These are phyloP conservation scores for Globicephala melas DNA, from an alignment of 2,113 vertebrate species.

Conservation along the genomic window DNA sequence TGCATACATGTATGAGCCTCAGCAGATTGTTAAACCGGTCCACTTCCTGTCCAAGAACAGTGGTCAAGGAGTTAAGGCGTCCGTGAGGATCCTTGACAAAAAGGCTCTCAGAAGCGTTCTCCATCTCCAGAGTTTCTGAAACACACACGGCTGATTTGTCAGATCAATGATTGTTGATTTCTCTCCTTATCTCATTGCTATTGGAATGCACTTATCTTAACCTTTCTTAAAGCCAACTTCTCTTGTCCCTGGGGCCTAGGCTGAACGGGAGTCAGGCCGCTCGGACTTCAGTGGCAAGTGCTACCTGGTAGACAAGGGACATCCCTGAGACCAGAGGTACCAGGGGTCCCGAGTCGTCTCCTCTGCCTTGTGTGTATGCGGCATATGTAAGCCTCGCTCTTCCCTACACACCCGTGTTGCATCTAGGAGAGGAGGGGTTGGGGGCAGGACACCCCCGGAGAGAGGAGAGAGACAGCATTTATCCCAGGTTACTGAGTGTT, in stretches of 20 bases:
- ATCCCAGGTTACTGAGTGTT: background rate
- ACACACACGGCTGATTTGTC: conserved; percentile 49
- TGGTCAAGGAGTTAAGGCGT: conserved; percentile 86
- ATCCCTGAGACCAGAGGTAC: background rate
- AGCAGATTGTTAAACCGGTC: conserved; percentile 88
- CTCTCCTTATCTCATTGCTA: background rate
- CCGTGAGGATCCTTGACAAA: conserved; percentile 83
- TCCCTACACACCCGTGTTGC: background rate
- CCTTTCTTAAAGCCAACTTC: background rate
- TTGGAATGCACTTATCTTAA: background rate
- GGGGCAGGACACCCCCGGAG: background rate
- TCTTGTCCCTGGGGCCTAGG: background rate
- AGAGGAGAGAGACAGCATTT: background rate
- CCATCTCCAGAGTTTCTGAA: conserved; percentile 87
- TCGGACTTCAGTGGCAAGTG: background rate
- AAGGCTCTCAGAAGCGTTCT: conserved; percentile 81
- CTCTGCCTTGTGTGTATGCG: background rate
- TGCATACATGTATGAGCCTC: conserved; percentile 78
- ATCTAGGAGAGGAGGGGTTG: background rate
- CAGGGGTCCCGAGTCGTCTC: background rate
- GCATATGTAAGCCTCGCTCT: background rate
- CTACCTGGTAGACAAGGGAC: background rate
- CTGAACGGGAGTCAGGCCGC: background rate
- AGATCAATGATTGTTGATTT: background rate
- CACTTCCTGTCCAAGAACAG: conserved; percentile 86